These are phyloP conservation scores for Nyctalus aviator DNA, from an alignment of 2,797 vertebrate genomes.

Conservation along the genomic window DNA sequence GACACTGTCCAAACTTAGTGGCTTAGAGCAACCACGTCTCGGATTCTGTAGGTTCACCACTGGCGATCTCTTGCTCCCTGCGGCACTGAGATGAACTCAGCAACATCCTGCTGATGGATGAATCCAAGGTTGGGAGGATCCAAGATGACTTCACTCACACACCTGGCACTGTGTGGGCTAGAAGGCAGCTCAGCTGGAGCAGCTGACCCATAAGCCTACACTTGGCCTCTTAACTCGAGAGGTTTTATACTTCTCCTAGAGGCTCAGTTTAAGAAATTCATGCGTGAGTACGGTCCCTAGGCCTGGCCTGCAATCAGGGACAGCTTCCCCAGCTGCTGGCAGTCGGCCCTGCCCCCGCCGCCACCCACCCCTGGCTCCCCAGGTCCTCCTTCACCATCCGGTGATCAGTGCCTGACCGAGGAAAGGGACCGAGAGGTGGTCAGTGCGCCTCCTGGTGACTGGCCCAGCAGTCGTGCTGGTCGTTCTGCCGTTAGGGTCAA, in stretches of 20 bases:
- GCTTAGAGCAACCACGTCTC: neutral
- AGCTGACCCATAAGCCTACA: neutral
- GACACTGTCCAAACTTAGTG: neutral
- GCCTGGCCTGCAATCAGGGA: too few species aligned
- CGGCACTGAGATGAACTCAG: neutral
- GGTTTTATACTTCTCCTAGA: conserved; percentile 26
- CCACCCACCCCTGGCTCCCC: too few species aligned
- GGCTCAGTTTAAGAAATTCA: too few species aligned
- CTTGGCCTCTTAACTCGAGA: neutral
- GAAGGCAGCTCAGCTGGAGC: neutral
- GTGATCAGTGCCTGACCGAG: too few species aligned
- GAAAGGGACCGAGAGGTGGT: too few species aligned
- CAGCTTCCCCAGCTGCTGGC: too few species aligned
- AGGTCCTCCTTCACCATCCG: too few species aligned
- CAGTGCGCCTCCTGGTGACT: too few species aligned
- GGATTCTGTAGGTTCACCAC: neutral
- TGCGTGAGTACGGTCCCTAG: too few species aligned
- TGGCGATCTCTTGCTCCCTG: neutral
- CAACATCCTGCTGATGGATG: neutral
- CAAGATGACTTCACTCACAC: neutral
- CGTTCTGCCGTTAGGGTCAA: too few species aligned
- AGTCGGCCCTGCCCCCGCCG: too few species aligned
- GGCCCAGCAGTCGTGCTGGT: too few species aligned
- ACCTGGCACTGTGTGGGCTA: neutral
- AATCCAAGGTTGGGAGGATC: neutral